phyloP scores from a whole-genome alignment of 2,888 invertebrate genomes.

The Microplitis manilae region DNA sequence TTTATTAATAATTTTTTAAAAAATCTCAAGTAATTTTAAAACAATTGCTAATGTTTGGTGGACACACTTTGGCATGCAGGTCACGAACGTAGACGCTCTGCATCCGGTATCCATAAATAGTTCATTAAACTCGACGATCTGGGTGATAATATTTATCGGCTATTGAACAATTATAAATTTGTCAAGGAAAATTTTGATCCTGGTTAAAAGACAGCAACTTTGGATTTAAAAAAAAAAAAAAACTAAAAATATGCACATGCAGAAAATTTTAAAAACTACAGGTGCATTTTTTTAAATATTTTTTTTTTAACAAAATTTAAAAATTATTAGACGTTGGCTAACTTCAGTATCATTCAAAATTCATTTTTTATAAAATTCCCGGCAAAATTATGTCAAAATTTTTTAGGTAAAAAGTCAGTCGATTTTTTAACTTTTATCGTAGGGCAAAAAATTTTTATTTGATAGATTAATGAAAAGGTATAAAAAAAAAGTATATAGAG shows the following conservation, averaged over 20 bases:
- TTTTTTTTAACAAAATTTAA: no score
- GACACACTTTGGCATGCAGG: constrained; percentile 46
- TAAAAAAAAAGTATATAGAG: constrained; percentile 10
- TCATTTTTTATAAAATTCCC: no score
- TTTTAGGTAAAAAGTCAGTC: no score
- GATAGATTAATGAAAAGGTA: background rate
- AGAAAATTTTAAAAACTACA: no score
- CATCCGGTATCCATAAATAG: constrained; percentile 51
- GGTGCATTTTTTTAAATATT: no score
- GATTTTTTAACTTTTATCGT: no score
- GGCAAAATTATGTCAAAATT: no score
- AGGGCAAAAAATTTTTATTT: background rate
- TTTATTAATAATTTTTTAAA: background rate
- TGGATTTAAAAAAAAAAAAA: background rate
- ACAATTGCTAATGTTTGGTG: constrained; percentile 10
- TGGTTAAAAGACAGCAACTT: no score
- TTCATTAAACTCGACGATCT: constrained; percentile 48
- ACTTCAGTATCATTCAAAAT: no score
- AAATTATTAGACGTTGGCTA: no score
- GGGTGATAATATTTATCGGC: constrained; percentile 18
- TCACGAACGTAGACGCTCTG: constrained; percentile 45
- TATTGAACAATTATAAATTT: constrained; percentile 33
- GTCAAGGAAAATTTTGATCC: background rate
- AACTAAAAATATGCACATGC: no score
- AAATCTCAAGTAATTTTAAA: background rate